Base-by-base conservation (phyloP, 2,888 invertebrate species). In the Hydrotaea cyrtoneurina region DNA sequence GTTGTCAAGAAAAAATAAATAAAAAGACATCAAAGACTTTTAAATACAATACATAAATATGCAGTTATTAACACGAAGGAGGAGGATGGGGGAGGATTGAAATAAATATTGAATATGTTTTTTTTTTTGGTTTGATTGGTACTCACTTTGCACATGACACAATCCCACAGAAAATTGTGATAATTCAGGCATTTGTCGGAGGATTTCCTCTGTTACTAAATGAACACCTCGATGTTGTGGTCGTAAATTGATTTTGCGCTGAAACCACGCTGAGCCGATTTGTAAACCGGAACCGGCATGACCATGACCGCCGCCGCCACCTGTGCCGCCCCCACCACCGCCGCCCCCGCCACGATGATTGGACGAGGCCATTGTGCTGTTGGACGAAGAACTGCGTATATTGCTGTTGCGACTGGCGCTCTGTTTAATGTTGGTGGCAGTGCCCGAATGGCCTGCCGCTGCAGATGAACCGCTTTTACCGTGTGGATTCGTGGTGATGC, bases 211-310 rank as follows among this genome's bases (percentile, higher is more conserved):
- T 88, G 98, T 98, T 90, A 99, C 97, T 91, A 98, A 95, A 94
- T 99, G 98, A 92, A 98, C 98, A 91, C 98, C 98, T 92, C 98
- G 95, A 93, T 98, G 98, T 93, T 98, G 98, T 91, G 98, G 97
- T 93, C 98, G 95, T 93, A 99, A 95, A 94, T 97, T 97, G 93
- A 99, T 96, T 94, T 98, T 98, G 93, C 97, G 96, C 94, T 99
- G 98, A 95, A 98, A 98, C 98, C 98, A 99, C 94, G 98, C 98
- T 93, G 97, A 97, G 93, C 98, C 98, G 93, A 97, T 96, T 95
- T 97, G 97, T 93, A 98, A 96, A 93, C 97, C 97, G 94, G 96
- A 94, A 85, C 87, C 86, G 62, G 87, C 89, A 78, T 86, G 88
- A 84, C 89, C 90, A 80, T 87, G 89, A 83, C 88, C 89, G 59